Evolutionary conservation across 1,140 invertebrate species (phyloP).

Genomic region (Leptinotarsa undecemlineata): DNA sequence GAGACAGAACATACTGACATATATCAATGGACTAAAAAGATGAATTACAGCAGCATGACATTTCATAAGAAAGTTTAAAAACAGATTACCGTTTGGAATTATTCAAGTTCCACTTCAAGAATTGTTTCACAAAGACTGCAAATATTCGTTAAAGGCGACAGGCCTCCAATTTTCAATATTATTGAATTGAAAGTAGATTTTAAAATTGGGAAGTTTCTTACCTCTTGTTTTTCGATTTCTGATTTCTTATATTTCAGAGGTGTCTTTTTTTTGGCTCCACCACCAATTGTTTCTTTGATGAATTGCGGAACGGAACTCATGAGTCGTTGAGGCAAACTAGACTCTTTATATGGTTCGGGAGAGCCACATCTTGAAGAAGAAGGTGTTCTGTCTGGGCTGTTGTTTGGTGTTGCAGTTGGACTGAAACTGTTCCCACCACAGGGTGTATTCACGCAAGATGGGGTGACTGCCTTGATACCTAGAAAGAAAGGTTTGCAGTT

Average conservation of each 20-base stretch:
- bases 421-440: slow-evolving; percentile 67
- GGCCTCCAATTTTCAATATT: no score
- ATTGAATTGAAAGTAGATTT: no score
- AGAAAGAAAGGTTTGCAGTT: slow-evolving; percentile 13
- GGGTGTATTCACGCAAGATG: slow-evolving; percentile 69
- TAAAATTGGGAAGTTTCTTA: slow-evolving; percentile 18
- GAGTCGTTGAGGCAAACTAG: slow-evolving; percentile 61
- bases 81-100: not conserved
- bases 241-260: slow-evolving; percentile 13
- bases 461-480: slow-evolving; percentile 70
- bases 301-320: slow-evolving; percentile 77
- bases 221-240: slow-evolving; percentile 35
- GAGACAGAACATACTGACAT: no score
- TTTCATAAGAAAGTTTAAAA: no score
- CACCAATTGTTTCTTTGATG: slow-evolving; percentile 68
- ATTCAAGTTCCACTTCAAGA: not conserved
- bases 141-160: no score
- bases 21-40: no score
- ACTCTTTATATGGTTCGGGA: slow-evolving; percentile 55
- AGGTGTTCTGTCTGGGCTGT: slow-evolving; percentile 70
- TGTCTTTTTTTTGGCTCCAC: slow-evolving; percentile 48
- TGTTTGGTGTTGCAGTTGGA: slow-evolving; percentile 82
- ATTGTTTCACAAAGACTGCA: no score
- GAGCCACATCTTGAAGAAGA: slow-evolving; percentile 64
- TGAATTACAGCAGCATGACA: no score